Evolutionary conservation across 2,888 invertebrate species (phyloP).

Genomic region (Latrodectus elegans): DNA sequence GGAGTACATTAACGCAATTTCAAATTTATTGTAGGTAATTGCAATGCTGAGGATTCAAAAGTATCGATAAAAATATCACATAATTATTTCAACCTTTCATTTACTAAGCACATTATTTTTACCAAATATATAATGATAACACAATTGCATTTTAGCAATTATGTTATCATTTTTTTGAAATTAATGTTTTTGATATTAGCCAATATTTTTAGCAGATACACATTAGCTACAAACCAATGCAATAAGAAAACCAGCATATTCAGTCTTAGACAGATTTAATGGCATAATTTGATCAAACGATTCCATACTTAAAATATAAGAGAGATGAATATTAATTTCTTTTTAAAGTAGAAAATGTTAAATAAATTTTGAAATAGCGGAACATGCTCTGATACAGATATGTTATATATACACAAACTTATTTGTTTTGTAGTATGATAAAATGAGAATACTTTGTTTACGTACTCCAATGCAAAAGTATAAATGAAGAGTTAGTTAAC

Average conservation of each 20-base stretch:
- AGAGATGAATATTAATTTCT: not conserved
- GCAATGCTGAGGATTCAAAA: no score
- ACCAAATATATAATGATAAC: no score
- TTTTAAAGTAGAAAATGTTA: not conserved
- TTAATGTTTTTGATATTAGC: no score
- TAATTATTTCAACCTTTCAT: no score
- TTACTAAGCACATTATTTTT: no score
- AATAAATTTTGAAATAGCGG: constrained; percentile 15
- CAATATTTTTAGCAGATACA: no score
- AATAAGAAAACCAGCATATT: constrained; percentile 50
- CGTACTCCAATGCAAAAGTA: not conserved
- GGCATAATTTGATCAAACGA: constrained; percentile 60
- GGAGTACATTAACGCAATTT: no score
- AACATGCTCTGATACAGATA: not conserved
- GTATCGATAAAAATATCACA: no score
- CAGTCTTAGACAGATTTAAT: constrained; percentile 27
- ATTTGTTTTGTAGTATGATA: not conserved
- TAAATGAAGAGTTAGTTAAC: no score
- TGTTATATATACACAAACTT: not conserved
- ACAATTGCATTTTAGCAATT: no score
- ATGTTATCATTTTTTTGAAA: no score
- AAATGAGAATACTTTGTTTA: not conserved
- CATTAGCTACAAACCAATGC: constrained; percentile 18
- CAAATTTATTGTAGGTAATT: no score
- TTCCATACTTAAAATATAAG: constrained; percentile 21